Evolutionary conservation across 2,113 vertebrate species (phyloP), one percentile per base, ranked within the genome.

Genomic region (Pterocles gutturalis): DNA sequence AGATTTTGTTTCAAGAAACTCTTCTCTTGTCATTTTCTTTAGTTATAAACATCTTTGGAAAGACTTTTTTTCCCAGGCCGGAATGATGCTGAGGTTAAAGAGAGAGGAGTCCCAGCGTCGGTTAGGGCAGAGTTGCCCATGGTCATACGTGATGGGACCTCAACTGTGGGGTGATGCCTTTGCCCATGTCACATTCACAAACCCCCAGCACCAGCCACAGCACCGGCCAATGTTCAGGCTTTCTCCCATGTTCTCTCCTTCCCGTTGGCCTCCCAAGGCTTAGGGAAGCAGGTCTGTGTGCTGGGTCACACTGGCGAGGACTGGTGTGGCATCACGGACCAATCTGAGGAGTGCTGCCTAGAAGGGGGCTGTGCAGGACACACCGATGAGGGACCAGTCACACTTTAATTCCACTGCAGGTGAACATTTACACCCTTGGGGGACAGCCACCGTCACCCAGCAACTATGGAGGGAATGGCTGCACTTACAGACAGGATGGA

Each of bases 161-260:
- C 29, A 65, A 43, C 41, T 7, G 1, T 7, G 33, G n/a, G 36
- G 21, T 4, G 14, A 64, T 7, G 41, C 1, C 28, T 79, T 33
- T 58, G 34, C 53, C 51, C 1, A 1, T 17, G 55, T 58, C 4
- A 1, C 29, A 4, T 60, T 49, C 67, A 38, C 8, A 24, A 46
- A 24, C 43, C 41, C 5, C 24, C 81, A 81, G 24, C 41, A 64
- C 33, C 64, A 57, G 34, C 45, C 53, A 9, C 38, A 38, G 49
- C n/a, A 18, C 15, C 0, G 1, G 11, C 15, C 3, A 4, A 43
- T 10, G 38, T 1, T 5, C 9, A 31, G 31, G 61, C 1, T 26
- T 81, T 28, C 9, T 48, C 11, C 69, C 46, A 11, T 1, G 4
- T 49, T 70, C 18, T 70, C 31, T 67, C 1, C 0, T 41, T 83